phyloP scores from a whole-genome alignment of 1,140 invertebrate genomes.

The Panagrolaimus sp. region DNA sequence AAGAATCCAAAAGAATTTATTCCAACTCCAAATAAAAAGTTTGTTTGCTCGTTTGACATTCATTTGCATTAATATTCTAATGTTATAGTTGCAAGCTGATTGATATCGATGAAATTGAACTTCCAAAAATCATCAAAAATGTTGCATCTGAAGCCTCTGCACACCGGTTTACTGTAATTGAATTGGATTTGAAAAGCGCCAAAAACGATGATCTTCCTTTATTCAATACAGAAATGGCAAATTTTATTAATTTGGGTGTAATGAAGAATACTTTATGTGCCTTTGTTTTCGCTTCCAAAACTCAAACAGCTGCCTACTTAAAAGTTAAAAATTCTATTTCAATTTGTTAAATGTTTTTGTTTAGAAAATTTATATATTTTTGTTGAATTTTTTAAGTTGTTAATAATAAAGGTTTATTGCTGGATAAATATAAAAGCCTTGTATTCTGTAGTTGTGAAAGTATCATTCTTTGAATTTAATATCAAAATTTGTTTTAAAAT shows the following conservation, averaged over 20 bases:
- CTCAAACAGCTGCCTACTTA: background rate
- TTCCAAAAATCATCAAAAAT: background rate
- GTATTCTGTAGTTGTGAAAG: too few species aligned
- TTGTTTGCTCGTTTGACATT: slow-evolving; percentile 5
- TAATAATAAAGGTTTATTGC: too few species aligned
- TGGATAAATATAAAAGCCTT: too few species aligned
- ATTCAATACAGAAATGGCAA: background rate
- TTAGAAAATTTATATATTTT: too few species aligned
- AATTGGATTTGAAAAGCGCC: background rate
- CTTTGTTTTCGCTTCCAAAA: background rate
- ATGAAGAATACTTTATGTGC: background rate
- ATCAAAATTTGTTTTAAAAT: too few species aligned
- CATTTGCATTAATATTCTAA: background rate
- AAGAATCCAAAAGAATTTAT: background rate
- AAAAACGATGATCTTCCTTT: background rate
- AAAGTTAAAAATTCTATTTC: background rate
- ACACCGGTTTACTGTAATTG: background rate
- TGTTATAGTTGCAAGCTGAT: background rate
- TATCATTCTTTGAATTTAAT: too few species aligned
- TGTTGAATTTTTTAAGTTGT: too few species aligned
- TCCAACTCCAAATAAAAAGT: background rate
- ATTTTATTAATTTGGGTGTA: background rate
- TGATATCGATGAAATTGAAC: background rate
- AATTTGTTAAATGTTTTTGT: too few species aligned
- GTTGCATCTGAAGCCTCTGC: background rate